phyloP scores from a whole-genome alignment of 2,797 vertebrate species.

The Gobio occitaniae region DNA sequence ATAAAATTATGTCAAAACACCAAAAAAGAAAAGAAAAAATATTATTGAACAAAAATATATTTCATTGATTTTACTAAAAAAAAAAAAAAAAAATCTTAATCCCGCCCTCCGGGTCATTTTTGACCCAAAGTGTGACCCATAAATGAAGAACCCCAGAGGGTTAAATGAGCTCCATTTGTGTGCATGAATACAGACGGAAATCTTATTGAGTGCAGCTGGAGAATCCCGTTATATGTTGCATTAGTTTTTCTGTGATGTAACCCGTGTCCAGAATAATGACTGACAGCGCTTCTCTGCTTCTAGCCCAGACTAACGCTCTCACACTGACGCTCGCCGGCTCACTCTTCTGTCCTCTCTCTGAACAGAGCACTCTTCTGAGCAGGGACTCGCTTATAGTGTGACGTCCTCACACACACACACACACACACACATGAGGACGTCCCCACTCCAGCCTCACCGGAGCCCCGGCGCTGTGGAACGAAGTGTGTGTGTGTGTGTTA shows the following conservation, averaged over 20 bases:
- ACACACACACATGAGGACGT: neutral
- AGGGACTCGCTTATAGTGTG: conserved; percentile 80
- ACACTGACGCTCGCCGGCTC: neutral
- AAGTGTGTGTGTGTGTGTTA: neutral
- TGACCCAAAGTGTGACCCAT: too few relatives aligned
- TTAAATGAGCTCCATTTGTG: neutral
- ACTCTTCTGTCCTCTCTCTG: conserved; percentile 47
- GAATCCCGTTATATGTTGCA: neutral
- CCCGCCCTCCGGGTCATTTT: too few relatives aligned
- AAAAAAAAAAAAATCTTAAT: too few relatives aligned
- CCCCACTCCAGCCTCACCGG: neutral
- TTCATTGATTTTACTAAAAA: too few relatives aligned
- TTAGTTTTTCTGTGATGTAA: conserved; percentile 5
- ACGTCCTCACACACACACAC: conserved; percentile 47
- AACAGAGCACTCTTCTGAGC: conserved; percentile 78
- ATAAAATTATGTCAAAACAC: too few relatives aligned
- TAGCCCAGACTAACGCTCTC: conserved; percentile 22
- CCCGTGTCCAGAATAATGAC: conserved; percentile 1
- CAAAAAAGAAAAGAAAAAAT: too few relatives aligned
- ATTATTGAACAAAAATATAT: too few relatives aligned
- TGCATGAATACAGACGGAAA: conserved; percentile 4
- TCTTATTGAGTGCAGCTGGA: conserved; percentile 52
- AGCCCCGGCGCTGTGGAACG: neutral
- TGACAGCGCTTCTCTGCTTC: conserved; percentile 32
- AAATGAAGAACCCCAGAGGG: too few relatives aligned